Conservation (phyloP, 2,113 vertebrate species). For the Uria aalge region DNA sequence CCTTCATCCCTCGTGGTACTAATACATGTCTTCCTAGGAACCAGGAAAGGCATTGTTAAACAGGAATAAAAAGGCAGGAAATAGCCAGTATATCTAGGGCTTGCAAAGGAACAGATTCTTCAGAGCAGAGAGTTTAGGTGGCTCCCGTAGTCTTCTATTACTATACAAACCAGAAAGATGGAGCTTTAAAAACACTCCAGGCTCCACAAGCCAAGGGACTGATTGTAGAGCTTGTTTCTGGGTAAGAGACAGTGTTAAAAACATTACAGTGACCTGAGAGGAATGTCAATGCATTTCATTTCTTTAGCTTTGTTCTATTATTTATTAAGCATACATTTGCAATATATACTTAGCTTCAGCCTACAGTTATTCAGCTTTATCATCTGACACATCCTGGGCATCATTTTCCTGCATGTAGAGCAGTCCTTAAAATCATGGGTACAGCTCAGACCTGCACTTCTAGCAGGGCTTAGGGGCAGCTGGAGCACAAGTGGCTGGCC, state of each 20-base stretch:
- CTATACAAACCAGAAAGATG: background rate
- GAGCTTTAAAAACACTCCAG: background rate
- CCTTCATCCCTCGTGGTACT: background rate
- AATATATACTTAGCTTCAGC: background rate
- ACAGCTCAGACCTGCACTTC: background rate
- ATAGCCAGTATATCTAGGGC: background rate
- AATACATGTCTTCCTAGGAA: background rate
- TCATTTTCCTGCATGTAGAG: background rate
- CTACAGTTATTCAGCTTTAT: background rate
- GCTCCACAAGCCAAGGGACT: background rate
- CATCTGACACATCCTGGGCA: background rate
- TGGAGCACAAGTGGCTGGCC: background rate
- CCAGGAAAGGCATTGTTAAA: background rate
- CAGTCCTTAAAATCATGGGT: background rate
- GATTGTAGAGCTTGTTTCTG: background rate
- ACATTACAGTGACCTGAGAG: background rate
- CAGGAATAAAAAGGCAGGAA: background rate
- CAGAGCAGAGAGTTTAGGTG: background rate
- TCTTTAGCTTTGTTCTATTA: background rate
- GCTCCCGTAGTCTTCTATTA: fast-evolving
- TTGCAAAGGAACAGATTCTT: background rate
- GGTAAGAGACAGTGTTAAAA: background rate
- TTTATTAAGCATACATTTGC: background rate
- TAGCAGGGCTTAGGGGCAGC: background rate
- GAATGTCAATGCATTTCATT: background rate